Evolutionary conservation across 2,888 invertebrate species (phyloP).

Genomic region (Caenorhabditis sp.): DNA sequence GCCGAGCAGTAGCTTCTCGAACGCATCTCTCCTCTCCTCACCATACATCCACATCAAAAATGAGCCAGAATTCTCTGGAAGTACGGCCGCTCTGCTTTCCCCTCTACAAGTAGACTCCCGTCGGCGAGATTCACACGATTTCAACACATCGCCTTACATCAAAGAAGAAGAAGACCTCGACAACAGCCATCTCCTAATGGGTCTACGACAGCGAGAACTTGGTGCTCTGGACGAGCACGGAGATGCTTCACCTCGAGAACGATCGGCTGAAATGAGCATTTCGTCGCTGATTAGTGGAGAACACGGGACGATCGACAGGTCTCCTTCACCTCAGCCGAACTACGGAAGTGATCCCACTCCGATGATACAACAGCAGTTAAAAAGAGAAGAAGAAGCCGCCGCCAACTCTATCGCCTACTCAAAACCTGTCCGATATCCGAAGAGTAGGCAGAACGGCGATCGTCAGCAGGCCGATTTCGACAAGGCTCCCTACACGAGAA

Average conservation of each 20-base stretch:
- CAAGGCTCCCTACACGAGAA: slow-evolving; percentile 27
- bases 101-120: slow-evolving; percentile 70
- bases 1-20: slow-evolving; percentile 34
- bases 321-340: slow-evolving; percentile 54
- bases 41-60: slow-evolving; percentile 37
- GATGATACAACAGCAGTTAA: slow-evolving; percentile 51
- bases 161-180: slow-evolving; percentile 52
- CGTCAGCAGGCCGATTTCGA: slow-evolving; percentile 8
- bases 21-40: slow-evolving; percentile 10
- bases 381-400: slow-evolving; percentile 55
- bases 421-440: slow-evolving; percentile 18
- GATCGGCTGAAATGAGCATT: slow-evolving; percentile 63
- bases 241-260: neutral
- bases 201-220: slow-evolving; percentile 64
- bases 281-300: slow-evolving; percentile 69
- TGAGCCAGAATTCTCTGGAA: slow-evolving; percentile 55
- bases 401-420: slow-evolving; percentile 14
- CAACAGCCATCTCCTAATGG: slow-evolving; percentile 36
- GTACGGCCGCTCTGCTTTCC: slow-evolving; percentile 72
- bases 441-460: slow-evolving; percentile 16
- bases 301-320: slow-evolving; percentile 6
- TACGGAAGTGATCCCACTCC: slow-evolving; percentile 42
- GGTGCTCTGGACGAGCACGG: slow-evolving; percentile 37
- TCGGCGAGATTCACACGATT: slow-evolving; percentile 41
- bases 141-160: slow-evolving; percentile 51